Conservation (phyloP, 2,888 invertebrate species). For the Acanthosepion pharaonis region DNA sequence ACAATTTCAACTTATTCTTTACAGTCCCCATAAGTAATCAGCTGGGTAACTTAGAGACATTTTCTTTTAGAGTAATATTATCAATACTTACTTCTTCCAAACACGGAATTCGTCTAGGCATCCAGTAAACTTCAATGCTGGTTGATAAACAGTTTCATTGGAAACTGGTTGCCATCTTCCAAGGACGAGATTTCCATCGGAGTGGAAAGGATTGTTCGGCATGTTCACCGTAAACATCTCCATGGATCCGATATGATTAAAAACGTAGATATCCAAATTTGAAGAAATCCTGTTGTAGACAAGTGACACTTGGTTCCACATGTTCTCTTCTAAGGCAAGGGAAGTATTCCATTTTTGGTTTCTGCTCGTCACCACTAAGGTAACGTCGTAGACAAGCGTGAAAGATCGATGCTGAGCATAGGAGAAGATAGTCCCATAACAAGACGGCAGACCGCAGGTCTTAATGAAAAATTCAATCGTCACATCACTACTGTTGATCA, state of each 20-base stretch:
- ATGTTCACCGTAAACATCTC: slow-evolving; percentile 35
- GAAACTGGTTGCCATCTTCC: slow-evolving; percentile 56
- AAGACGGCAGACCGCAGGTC: slow-evolving; percentile 50
- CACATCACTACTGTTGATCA: slow-evolving; percentile 48
- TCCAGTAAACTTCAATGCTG: slow-evolving; percentile 54
- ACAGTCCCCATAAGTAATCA: no score
- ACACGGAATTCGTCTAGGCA: slow-evolving; percentile 58
- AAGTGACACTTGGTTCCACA: slow-evolving; percentile 55
- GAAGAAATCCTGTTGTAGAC: slow-evolving; percentile 44
- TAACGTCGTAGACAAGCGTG: slow-evolving; percentile 49
- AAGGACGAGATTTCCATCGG: slow-evolving; percentile 54
- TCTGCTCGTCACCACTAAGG: slow-evolving; percentile 48
- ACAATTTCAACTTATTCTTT: no score
- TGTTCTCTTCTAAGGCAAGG: slow-evolving; percentile 50
- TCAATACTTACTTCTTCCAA: slow-evolving; percentile 54
- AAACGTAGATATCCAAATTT: slow-evolving; percentile 46
- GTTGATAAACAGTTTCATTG: slow-evolving; percentile 49
- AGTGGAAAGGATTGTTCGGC: slow-evolving; percentile 1
- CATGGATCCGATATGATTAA: slow-evolving; percentile 34
- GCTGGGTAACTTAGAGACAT: no score
- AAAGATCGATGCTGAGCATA: slow-evolving; percentile 53
- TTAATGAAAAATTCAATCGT: slow-evolving; percentile 57
- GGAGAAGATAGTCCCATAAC: slow-evolving; percentile 55
- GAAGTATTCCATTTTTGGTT: slow-evolving; percentile 49
- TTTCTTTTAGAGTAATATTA: no score